Conservation (phyloP, 2,113 vertebrate species). For the Zeus faber region DNA sequence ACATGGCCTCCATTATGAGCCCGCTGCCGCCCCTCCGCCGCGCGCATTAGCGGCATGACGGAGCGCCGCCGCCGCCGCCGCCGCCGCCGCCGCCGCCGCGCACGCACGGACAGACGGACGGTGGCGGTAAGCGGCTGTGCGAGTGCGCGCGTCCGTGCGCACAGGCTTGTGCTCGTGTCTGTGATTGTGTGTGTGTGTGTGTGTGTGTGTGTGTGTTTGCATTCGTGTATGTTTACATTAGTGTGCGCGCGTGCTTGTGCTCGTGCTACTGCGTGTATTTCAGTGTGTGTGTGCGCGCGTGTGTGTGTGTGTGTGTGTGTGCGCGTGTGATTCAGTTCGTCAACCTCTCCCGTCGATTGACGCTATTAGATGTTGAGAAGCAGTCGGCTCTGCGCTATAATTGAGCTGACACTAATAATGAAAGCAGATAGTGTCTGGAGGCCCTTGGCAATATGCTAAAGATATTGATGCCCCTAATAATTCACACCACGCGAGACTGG, state of each 20-base stretch:
- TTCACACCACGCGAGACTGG: too few relatives aligned
- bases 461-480: conserved; percentile 99
- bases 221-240: conserved; percentile 5
- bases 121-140: background rate
- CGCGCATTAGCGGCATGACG: conserved; percentile 94
- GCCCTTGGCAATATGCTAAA: conserved; percentile 89
- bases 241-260: conserved; percentile 27
- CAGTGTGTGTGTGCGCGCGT: conserved; percentile 6
- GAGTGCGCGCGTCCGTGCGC: background rate
- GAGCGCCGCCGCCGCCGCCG: conserved; percentile 76
- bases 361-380: conserved; percentile 97
- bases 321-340: conserved; percentile 13
- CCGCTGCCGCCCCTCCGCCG: conserved; percentile 93
- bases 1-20: conserved; percentile 95
- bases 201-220: conserved; percentile 1
- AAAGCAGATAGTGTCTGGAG: conserved; percentile 95
- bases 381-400: conserved; percentile 99
- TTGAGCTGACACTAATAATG: conserved; percentile 98
- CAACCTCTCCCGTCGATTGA: conserved; percentile 98
- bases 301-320: conserved; percentile 45
- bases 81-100: background rate
- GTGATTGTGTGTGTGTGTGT: background rate
- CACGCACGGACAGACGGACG: too few relatives aligned
- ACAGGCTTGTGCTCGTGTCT: too few relatives aligned
- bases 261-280: conserved; percentile 10